These are phyloP conservation scores for Ctenopoma kingsleyae DNA, from an alignment of 2,797 vertebrate species.

Conservation along the genomic window DNA sequence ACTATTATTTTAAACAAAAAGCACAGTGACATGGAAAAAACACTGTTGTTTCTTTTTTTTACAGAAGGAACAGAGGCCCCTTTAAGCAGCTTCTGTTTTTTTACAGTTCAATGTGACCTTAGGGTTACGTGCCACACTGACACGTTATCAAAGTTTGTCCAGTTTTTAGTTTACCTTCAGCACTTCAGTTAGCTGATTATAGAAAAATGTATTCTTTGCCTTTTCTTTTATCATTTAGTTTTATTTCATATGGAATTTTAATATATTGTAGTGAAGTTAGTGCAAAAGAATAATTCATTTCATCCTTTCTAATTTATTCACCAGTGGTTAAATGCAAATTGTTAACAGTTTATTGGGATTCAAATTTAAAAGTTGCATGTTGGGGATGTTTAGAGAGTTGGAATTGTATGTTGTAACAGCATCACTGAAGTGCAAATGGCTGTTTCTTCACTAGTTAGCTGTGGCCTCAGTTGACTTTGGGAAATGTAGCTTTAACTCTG, in stretches of 20 bases:
- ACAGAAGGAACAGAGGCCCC: constrained; percentile 15
- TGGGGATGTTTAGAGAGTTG: constrained; percentile 4
- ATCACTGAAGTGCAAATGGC: constrained; percentile 28
- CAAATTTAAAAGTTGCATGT: constrained; percentile 58
- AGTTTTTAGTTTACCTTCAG: constrained; percentile 13
- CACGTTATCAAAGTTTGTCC: constrained; percentile 9
- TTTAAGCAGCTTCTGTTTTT: not conserved
- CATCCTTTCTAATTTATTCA: constrained; percentile 51
- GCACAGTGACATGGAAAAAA: constrained; percentile 33
- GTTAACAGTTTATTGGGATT: constrained; percentile 31
- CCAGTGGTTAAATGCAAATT: constrained; percentile 30
- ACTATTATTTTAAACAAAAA: constrained; percentile 50
- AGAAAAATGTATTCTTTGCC: constrained; percentile 24
- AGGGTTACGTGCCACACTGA: constrained; percentile 8
- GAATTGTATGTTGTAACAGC: constrained; percentile 25
- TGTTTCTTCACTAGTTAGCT: not conserved
- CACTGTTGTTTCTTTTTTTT: not conserved
- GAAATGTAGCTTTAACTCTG: constrained; percentile 47
- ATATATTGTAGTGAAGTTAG: constrained; percentile 40
- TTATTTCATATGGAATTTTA: constrained; percentile 46
- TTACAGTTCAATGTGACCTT: constrained; percentile 26
- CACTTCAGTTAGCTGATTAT: constrained; percentile 31
- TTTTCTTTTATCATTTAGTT: constrained; percentile 30
- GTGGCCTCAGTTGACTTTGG: constrained; percentile 32
- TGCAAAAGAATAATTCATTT: constrained; percentile 28